Conservation (phyloP, 92 coral and sea anemone species). For the Ricordea florida region DNA sequence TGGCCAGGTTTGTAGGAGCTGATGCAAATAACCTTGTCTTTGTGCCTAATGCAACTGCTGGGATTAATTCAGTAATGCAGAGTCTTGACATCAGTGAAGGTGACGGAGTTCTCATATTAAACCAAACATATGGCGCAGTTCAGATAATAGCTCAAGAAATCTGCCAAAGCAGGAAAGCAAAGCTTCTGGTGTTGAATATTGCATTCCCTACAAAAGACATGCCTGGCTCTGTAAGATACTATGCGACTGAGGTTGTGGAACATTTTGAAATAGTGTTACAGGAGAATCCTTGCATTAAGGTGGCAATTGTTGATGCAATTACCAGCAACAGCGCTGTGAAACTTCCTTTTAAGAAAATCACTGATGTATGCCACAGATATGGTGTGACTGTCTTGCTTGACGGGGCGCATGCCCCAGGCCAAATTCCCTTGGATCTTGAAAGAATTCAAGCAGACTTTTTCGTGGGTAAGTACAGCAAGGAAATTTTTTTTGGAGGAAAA, state of each 20-base stretch:
- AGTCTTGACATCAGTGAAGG: conserved; percentile 64
- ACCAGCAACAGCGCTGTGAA: conserved; percentile 69
- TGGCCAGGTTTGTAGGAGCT: conserved; percentile 72
- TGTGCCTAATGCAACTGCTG: conserved; percentile 73
- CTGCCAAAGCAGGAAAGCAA: conserved; percentile 62
- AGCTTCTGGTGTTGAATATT: conserved; percentile 74
- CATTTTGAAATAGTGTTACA: conserved; percentile 70
- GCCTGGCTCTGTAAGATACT: conserved; percentile 61
- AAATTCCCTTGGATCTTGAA: conserved; percentile 72
- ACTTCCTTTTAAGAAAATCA: conserved; percentile 67
- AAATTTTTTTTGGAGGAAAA: no score
- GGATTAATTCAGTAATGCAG: conserved; percentile 59
- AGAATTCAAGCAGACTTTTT: conserved; percentile 82
- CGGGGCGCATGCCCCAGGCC: conserved; percentile 93
- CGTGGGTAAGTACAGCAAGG: conserved; percentile 83
- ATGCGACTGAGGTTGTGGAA: conserved; percentile 65
- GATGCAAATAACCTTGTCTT: conserved; percentile 64
- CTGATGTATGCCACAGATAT: conserved; percentile 72
- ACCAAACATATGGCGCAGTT: conserved; percentile 77
- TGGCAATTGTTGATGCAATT: conserved; percentile 80
- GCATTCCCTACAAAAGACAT: conserved; percentile 73
- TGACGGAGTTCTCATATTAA: conserved; percentile 69
- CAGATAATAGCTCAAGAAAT: conserved; percentile 68
- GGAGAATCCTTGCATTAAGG: conserved; percentile 60
- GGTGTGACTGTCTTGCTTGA: conserved; percentile 74